Conservation (phyloP, 2,113 vertebrate genomes). For the Sardina pilchardus region DNA sequence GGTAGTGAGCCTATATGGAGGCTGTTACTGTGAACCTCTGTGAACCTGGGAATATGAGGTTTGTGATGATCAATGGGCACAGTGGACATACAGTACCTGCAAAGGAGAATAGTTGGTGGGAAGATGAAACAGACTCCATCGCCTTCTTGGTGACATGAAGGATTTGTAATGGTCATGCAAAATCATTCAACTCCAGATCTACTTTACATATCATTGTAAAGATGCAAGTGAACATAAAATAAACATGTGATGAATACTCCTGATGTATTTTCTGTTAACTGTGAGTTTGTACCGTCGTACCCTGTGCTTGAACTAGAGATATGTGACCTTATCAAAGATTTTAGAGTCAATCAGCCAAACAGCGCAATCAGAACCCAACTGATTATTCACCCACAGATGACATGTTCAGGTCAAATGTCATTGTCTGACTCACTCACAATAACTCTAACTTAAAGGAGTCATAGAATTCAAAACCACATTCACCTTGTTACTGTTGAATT, state of each 20-base stretch:
- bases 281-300: neutral
- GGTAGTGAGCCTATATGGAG: neutral
- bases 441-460: too few species aligned
- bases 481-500: too few species aligned
- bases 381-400: neutral
- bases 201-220: slow-evolving; percentile 1
- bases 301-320: too few species aligned
- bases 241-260: neutral
- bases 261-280: neutral
- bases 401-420: neutral
- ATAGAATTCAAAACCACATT: too few species aligned
- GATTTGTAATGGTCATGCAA: neutral
- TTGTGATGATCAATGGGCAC: neutral
- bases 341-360: neutral
- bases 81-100: neutral
- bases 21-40: neutral
- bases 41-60: neutral
- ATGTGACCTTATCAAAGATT: too few species aligned
- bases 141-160: neutral
- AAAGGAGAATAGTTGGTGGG: neutral
- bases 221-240: slow-evolving; percentile 12
- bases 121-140: neutral
- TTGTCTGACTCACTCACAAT: neutral
- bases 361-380: neutral
- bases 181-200: neutral